phyloP scores from a whole-genome alignment of 2,113 vertebrate species.

The Geococcyx californianus region DNA sequence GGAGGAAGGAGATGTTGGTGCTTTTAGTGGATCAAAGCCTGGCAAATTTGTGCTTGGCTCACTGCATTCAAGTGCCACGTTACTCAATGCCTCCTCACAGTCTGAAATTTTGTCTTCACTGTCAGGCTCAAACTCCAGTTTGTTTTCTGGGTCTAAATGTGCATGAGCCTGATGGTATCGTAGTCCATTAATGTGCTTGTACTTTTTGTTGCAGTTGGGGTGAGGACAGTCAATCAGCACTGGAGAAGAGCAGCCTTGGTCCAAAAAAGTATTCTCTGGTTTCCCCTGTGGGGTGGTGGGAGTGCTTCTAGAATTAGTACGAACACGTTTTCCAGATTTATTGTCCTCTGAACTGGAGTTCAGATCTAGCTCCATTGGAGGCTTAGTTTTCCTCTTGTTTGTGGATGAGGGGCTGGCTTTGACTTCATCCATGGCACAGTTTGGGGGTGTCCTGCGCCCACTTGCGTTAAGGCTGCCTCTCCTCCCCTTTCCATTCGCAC shows the following conservation, averaged over 20 bases:
- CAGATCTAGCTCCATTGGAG: conserved; percentile 90
- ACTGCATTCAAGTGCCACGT: conserved; percentile 84
- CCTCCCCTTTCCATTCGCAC: conserved; percentile 90
- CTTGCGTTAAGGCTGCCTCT: conserved; percentile 92
- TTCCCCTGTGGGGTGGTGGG: conserved; percentile 95
- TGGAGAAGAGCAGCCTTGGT: conserved; percentile 92
- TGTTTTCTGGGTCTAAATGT: conserved; percentile 92
- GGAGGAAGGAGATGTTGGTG: conserved; percentile 83
- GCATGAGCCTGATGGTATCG: conserved; percentile 98
- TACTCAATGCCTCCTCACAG: conserved; percentile 88
- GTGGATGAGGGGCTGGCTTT: conserved; percentile 86
- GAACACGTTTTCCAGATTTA: conserved; percentile 90
- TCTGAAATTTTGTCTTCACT: conserved; percentile 94
- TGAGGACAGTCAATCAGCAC: conserved; percentile 97
- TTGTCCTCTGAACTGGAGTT: conserved; percentile 88
- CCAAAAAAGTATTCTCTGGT: conserved; percentile 88
- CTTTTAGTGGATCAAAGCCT: conserved; percentile 81
- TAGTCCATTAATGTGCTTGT: conserved; percentile 98
- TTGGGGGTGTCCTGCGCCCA: conserved; percentile 87
- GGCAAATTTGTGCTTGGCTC: conserved; percentile 80
- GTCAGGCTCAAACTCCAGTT: conserved; percentile 92
- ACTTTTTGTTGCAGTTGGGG: conserved; percentile 99
- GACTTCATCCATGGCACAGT: conserved; percentile 90
- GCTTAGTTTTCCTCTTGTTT: conserved; percentile 93
- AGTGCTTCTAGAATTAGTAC: conserved; percentile 94